Evolutionary conservation across 2,113 vertebrate genomes (phyloP), one percentile per base, ranked within the genome.

Genomic region (Oenanthe oenanthe): DNA sequence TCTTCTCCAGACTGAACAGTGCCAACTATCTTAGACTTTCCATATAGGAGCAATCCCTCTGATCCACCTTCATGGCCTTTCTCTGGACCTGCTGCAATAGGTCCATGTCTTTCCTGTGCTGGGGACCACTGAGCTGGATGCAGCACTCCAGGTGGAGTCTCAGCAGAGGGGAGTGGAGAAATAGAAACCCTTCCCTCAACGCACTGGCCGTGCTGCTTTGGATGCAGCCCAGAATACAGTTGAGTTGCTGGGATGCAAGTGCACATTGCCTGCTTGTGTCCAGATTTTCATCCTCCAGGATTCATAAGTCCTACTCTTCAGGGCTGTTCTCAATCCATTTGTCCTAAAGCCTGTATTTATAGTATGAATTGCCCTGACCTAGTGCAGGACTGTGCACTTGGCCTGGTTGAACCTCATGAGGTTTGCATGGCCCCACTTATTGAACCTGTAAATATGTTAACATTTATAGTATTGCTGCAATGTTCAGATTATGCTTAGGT

Each of bases 201-300:
- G 32, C 56, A 19, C 42, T 56, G 42, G 4, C 9, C 34, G 13
- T 0, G 0, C 31, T 38, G 9, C 24, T 68, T 62, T 50, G 20
- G 48, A 22, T 60, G n/a, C 29, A 60, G 51, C 60, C 45, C 7
- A 9, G 32, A 42, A 66, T 36, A 24, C 38, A 60, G 51, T 12
- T 73, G 31, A 72, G 32, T 51, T 73, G 81, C 51, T 66, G 45
- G 51, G 32, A 32, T 73, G 28, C 26, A 43, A 17, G 15, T 1
- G 1, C 22, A n/a, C 28, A 24, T 21, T 58, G 22, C 45, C 28
- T 29, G 15, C 28, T 67, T 10, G 12, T 24, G 28, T 56, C 28
- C 47, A 31, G 22, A 28, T 61, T 67, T 48, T 73, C 31, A 31
- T 73, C 26, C 24, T 56, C 36, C 47, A 10, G 40, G 29, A 56